A percentile compares a stretch with the other conserved stretches of the same genome.
Conservation (phyloP, 2,797 vertebrate species). For the Spondyliosoma cantharus region DNA sequence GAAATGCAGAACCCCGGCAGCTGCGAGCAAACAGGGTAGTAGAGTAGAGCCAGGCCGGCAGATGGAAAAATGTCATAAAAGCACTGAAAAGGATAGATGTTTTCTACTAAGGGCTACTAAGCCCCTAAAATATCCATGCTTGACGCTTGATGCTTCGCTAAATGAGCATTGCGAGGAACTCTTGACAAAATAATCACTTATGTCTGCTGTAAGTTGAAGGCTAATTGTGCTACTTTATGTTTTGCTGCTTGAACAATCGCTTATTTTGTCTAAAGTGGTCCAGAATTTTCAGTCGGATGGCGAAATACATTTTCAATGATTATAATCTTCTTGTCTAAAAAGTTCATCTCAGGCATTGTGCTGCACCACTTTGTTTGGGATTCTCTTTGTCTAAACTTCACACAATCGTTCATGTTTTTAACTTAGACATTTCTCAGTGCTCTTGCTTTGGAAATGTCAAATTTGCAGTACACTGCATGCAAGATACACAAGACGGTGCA, state of each 20-base stretch:
- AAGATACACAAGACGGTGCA: background rate
- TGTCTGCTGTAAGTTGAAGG: slow-evolving; percentile 45
- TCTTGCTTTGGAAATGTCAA: background rate
- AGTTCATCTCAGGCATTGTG: background rate
- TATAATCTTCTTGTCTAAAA: slow-evolving; percentile 43
- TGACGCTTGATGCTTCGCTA: slow-evolving; percentile 15
- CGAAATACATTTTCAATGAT: slow-evolving; percentile 39
- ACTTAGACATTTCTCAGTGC: no score
- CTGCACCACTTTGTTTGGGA: background rate
- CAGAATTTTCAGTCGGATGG: slow-evolving; percentile 25
- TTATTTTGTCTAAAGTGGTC: slow-evolving; percentile 7
- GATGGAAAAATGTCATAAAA: no score
- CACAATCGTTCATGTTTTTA: slow-evolving; percentile 3
- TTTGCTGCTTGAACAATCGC: slow-evolving; percentile 41
- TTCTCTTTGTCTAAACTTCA: background rate
- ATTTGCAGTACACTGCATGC: background rate
- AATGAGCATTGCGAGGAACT: slow-evolving; percentile 26
- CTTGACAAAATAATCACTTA: slow-evolving; percentile 27
- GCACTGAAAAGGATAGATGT: slow-evolving; percentile 3
- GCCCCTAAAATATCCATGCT: slow-evolving; percentile 11
- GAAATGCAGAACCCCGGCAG: no score
- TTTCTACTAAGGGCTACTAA: background rate
- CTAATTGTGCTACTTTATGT: slow-evolving; percentile 59
- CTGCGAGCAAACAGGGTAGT: no score
- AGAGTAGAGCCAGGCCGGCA: no score